Conservation (phyloP, 2,888 invertebrate species). For the Selenia dentaria region DNA sequence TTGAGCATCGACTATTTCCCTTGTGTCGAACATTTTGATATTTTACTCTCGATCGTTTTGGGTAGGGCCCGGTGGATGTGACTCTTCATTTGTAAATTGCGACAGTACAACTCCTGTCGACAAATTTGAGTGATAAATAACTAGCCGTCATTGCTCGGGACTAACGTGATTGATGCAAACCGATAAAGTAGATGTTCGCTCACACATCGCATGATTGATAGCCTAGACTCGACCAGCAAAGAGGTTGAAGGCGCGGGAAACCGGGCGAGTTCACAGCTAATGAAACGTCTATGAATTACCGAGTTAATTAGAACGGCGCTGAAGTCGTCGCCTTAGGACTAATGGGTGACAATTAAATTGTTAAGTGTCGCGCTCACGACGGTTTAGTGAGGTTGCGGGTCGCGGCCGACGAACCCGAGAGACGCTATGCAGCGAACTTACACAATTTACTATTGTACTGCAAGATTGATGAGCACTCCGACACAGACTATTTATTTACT, state of each 20-base stretch:
- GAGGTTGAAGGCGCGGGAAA: slow-evolving; percentile 39
- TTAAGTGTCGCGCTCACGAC: slow-evolving; percentile 73
- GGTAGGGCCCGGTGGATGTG: slow-evolving; percentile 41
- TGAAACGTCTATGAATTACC: slow-evolving; percentile 68
- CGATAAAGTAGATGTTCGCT: slow-evolving; percentile 58
- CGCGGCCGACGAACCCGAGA: slow-evolving; percentile 69
- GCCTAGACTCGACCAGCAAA: slow-evolving; percentile 40
- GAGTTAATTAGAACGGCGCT: slow-evolving; percentile 68
- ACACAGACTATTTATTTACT: slow-evolving; percentile 77
- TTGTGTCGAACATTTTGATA: slow-evolving; percentile 44
- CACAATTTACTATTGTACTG: slow-evolving; percentile 73
- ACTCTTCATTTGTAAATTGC: slow-evolving; percentile 58
- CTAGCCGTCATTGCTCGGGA: slow-evolving; percentile 52
- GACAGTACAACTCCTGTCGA: slow-evolving; percentile 57
- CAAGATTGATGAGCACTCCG: slow-evolving; percentile 76
- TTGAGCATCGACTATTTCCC: slow-evolving; percentile 50
- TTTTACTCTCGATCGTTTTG: slow-evolving; percentile 46
- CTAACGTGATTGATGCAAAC: slow-evolving; percentile 72
- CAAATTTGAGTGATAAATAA: slow-evolving; percentile 68
- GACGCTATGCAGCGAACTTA: slow-evolving; percentile 59
- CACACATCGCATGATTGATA: slow-evolving; percentile 62
- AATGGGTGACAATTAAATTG: slow-evolving; percentile 80
- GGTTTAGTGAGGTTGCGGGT: slow-evolving; percentile 75
- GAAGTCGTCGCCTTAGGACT: slow-evolving; percentile 68
- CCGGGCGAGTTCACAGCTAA: slow-evolving; percentile 48